phyloP scores from a whole-genome alignment of 1,140 invertebrate species.

The Orussus abietinus region DNA sequence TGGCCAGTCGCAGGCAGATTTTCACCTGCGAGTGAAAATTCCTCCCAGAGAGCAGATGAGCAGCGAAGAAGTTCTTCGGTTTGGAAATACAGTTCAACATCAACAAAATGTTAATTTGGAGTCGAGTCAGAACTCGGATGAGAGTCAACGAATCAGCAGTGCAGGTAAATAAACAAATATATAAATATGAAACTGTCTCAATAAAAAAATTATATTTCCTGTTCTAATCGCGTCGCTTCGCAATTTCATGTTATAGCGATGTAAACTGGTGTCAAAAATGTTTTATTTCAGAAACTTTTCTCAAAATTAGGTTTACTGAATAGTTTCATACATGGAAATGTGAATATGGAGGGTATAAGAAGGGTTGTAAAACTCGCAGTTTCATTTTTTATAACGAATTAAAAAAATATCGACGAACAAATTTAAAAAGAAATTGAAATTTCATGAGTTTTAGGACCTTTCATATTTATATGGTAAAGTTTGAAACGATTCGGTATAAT shows the following conservation, averaged over 20 bases:
- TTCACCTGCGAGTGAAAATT: slow-evolving; percentile 69
- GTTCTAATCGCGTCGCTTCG: not conserved
- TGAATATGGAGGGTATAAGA: too few species aligned
- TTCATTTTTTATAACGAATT: too few species aligned
- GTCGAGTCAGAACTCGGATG: slow-evolving; percentile 43
- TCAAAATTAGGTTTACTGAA: too few species aligned
- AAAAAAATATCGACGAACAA: too few species aligned
- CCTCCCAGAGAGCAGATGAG: slow-evolving; percentile 72
- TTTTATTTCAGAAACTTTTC: slow-evolving; percentile 3
- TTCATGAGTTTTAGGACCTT: too few species aligned
- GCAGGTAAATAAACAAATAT: slow-evolving; percentile 41
- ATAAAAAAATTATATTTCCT: slow-evolving; percentile 11
- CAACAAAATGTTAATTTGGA: slow-evolving; percentile 42
- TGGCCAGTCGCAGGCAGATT: slow-evolving; percentile 68
- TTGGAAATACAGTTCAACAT: slow-evolving; percentile 45
- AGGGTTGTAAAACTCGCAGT: too few species aligned
- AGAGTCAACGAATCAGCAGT: slow-evolving; percentile 43
- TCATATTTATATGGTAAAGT: too few species aligned
- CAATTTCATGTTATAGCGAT: slow-evolving; percentile 8
- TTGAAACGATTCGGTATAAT: too few species aligned
- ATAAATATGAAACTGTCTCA: too few species aligned
- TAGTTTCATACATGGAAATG: too few species aligned
- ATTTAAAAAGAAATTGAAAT: too few species aligned
- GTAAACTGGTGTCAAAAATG: slow-evolving; percentile 14
- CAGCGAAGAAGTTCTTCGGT: slow-evolving; percentile 67